A percentile compares a stretch with the other conserved stretches of the same genome.
Evolutionary conservation across 2,888 invertebrate species (phyloP).

Genomic region (Mythimna impura): DNA sequence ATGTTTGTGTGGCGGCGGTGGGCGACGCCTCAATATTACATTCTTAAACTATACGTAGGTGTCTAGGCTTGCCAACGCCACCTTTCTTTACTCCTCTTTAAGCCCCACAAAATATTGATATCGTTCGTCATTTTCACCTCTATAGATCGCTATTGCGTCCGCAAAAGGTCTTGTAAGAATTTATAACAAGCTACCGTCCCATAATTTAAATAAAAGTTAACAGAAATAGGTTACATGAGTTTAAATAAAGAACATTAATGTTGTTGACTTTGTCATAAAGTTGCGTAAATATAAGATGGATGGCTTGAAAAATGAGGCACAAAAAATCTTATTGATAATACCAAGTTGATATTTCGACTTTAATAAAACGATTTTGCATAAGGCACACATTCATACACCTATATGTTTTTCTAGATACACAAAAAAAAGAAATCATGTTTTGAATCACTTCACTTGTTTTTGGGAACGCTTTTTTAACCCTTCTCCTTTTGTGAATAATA

Average conservation of each 20-base stretch:
- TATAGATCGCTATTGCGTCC: constrained; percentile 1
- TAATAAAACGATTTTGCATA: background rate
- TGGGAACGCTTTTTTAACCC: constrained; percentile 10
- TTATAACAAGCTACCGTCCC: constrained; percentile 29
- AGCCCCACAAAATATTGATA: constrained; percentile 42
- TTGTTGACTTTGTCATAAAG: background rate
- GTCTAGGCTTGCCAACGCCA: background rate
- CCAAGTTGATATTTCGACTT: background rate
- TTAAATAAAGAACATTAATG: constrained; percentile 6
- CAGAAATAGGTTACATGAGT: constrained; percentile 25
- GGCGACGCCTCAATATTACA: constrained; percentile 28
- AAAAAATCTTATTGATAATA: background rate
- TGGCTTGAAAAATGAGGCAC: background rate
- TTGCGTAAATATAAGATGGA: background rate
- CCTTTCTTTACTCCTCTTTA: constrained; percentile 32
- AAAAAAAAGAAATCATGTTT: constrained; percentile 3
- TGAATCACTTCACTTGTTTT: constrained; percentile 26
- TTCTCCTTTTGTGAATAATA: constrained; percentile 39
- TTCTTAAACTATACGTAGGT: constrained; percentile 17
- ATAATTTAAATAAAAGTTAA: constrained; percentile 38
- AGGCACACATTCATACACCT: too few relatives aligned
- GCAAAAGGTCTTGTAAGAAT: constrained; percentile 33
- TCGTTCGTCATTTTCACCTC: constrained; percentile 29
- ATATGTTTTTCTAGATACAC: too few relatives aligned
- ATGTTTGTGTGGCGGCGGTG: constrained; percentile 8